These are phyloP conservation scores for Ophraella communa DNA, from an alignment of 2,888 invertebrate species.

Conservation along the genomic window DNA sequence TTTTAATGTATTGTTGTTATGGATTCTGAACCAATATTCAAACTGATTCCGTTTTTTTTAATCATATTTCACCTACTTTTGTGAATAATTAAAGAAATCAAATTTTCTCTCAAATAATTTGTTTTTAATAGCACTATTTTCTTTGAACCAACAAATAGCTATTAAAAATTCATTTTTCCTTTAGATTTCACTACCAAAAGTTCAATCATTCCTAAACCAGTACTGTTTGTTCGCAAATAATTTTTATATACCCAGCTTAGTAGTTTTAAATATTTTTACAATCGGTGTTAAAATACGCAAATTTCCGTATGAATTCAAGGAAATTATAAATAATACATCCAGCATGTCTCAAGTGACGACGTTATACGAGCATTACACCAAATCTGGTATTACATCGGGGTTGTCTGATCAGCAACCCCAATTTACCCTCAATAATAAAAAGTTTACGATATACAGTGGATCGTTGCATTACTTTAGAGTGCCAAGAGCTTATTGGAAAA, in stretches of 20 bases:
- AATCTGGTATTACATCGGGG: conserved; percentile 51
- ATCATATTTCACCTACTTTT: not conserved
- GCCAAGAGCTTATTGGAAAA: conserved; percentile 79
- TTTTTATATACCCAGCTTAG: not conserved
- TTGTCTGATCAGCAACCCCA: conserved; percentile 49
- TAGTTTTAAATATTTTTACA: not conserved
- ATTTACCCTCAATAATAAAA: conserved; percentile 58
- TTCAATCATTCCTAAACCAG: not conserved
- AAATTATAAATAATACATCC: not conserved
- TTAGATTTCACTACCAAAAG: no score
- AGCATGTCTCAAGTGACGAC: conserved; percentile 14
- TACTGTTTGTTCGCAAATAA: not conserved
- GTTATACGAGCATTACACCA: conserved; percentile 59
- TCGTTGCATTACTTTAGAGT: conserved; percentile 86
- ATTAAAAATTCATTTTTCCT: no score
- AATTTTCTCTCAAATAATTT: not conserved
- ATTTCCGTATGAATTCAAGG: not conserved
- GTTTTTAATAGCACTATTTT: not conserved
- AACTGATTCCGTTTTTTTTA: no score
- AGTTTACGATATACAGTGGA: conserved; percentile 61
- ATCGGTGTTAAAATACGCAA: not conserved
- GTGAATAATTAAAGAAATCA: not conserved
- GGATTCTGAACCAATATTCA: no score
- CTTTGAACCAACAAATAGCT: not conserved
- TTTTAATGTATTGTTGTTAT: no score